A percentile compares a stretch with the other conserved stretches of the same genome.
Conservation (phyloP, 1,140 invertebrate species). For the Leptestheria dahalacensis region DNA sequence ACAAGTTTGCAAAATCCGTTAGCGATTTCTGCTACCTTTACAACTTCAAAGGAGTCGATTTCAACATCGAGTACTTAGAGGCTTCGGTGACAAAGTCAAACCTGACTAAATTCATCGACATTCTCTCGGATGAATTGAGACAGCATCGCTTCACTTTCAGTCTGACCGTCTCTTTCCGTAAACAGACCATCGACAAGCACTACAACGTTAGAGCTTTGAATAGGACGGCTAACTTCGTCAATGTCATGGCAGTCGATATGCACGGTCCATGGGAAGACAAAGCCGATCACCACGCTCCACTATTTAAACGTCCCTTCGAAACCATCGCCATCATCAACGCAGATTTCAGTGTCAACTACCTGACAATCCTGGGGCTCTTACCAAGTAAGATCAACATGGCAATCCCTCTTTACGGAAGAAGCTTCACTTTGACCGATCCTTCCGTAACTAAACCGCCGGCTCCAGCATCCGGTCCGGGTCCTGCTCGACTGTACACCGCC, state of each 20-base stretch:
- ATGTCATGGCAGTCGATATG: slow-evolving; percentile 34
- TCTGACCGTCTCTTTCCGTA: too few species aligned
- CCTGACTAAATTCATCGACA: slow-evolving; percentile 32
- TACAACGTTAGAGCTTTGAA: slow-evolving; percentile 32
- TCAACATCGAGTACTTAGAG: not conserved
- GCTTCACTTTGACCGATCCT: slow-evolving; percentile 34
- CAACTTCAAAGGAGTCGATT: not conserved
- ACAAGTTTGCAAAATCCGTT: slow-evolving; percentile 21
- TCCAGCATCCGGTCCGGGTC: slow-evolving; percentile 36
- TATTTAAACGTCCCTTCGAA: slow-evolving; percentile 16
- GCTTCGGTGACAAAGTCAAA: slow-evolving; percentile 20
- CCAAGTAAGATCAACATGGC: slow-evolving; percentile 41
- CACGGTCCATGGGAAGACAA: slow-evolving; percentile 26
- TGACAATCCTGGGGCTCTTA: slow-evolving; percentile 38
- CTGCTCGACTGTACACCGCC: slow-evolving; percentile 52
- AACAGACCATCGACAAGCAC: slow-evolving; percentile 34
- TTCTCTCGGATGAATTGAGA: slow-evolving; percentile 35
- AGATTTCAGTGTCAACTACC: slow-evolving; percentile 34
- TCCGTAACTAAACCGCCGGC: slow-evolving; percentile 26
- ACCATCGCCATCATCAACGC: slow-evolving; percentile 15
- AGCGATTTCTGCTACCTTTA: not conserved
- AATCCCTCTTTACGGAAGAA: slow-evolving; percentile 41
- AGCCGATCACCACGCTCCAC: slow-evolving; percentile 3
- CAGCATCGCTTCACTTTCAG: slow-evolving; percentile 36
- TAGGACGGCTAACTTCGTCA: slow-evolving; percentile 32